Evolutionary conservation across 2,113 vertebrate genomes (phyloP).

Genomic region (Dromaius novaehollandiae): DNA sequence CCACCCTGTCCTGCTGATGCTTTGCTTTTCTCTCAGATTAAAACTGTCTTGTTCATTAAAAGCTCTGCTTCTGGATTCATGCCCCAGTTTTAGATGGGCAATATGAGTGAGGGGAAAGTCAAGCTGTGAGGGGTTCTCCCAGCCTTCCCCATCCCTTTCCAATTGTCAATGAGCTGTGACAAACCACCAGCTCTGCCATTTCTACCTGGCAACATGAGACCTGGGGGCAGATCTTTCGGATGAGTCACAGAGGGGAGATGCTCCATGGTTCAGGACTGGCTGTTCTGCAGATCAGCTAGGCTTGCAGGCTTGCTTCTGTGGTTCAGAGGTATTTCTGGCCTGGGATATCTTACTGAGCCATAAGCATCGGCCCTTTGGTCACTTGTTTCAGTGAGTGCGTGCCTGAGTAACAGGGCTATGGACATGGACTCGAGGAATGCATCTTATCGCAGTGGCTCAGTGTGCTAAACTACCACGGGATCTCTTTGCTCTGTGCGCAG

Average conservation of each 20-base stretch:
- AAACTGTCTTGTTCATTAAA: neutral
- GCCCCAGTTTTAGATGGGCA: neutral
- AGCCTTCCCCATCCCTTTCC: neutral
- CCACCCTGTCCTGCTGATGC: neutral
- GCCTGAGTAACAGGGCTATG: neutral
- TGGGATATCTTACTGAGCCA: neutral
- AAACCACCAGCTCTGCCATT: neutral
- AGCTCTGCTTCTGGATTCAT: neutral
- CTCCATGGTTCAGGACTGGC: neutral
- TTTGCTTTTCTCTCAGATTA: neutral
- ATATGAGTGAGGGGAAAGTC: neutral
- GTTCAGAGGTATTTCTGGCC: neutral
- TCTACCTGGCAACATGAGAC: neutral
- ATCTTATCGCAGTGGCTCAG: neutral
- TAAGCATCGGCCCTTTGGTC: neutral
- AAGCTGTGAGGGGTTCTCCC: neutral
- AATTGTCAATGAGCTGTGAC: neutral
- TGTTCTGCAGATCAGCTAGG: neutral
- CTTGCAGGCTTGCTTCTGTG: neutral
- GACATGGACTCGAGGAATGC: neutral
- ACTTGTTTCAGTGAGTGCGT: neutral
- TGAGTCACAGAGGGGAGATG: accelerated
- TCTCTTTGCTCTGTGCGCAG: neutral
- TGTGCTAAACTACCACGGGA: neutral
- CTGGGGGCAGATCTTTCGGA: neutral